Evolutionary conservation across 2,113 vertebrate species (phyloP).

Genomic region (Struthio camelus): DNA sequence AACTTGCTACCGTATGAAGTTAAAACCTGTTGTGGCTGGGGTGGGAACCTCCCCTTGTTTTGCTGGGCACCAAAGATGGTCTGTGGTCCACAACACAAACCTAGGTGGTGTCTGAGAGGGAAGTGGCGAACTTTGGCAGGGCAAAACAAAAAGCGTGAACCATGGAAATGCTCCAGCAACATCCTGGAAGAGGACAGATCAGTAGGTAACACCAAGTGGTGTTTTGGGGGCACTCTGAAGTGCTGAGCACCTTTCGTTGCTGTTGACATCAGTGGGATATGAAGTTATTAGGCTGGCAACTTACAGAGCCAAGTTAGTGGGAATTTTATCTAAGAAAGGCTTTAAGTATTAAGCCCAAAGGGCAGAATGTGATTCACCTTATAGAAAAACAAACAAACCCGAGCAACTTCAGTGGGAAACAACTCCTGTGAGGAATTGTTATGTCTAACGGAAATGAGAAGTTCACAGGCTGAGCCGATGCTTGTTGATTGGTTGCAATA

Average conservation of each 20-base stretch:
- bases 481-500: neutral
- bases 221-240: neutral
- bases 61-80: neutral
- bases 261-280: rapidly evolving
- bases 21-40: neutral
- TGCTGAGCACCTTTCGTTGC: neutral
- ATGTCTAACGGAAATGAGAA: neutral
- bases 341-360: neutral
- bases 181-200: neutral
- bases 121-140: neutral
- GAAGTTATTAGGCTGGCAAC: neutral
- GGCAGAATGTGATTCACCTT: neutral
- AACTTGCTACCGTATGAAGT: neutral
- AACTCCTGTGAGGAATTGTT: neutral
- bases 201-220: neutral
- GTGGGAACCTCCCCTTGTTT: neutral
- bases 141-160: neutral
- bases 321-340: neutral
- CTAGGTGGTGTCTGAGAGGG: neutral
- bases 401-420: rapidly evolving
- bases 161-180: neutral
- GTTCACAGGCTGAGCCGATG: neutral
- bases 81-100: rapidly evolving
- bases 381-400: neutral
- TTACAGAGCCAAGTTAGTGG: neutral